A percentile compares a stretch with the other conserved stretches of the same genome.
Conservation (phyloP, 1,140 invertebrate genomes). For the Bombus haemorrhoidalis region DNA sequence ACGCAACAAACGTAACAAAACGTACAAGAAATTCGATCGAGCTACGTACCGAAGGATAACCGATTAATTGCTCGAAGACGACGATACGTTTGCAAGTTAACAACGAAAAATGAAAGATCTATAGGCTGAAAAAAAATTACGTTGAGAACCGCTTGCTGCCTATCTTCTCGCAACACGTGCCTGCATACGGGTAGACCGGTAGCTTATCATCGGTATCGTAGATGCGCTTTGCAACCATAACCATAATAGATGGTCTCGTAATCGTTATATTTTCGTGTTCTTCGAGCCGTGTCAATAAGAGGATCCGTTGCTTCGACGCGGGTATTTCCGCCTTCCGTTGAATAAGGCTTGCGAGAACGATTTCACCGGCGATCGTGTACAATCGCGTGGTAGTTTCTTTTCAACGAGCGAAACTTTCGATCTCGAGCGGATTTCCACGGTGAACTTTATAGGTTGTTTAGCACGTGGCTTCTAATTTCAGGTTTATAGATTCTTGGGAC, state of each 20-base stretch:
- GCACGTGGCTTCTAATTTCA: neutral
- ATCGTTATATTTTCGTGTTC: conserved; percentile 48
- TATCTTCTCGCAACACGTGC: conserved; percentile 44
- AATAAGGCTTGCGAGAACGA: neutral
- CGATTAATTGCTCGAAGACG: neutral
- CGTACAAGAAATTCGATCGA: no score
- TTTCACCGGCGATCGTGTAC: neutral
- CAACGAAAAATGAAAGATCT: neutral
- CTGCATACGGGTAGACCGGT: conserved; percentile 30
- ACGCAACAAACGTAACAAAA: no score
- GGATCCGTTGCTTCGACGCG: neutral
- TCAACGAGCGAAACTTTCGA: neutral
- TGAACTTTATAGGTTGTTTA: neutral
- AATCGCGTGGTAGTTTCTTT: neutral
- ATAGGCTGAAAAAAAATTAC: neutral
- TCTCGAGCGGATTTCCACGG: neutral
- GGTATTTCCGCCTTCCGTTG: conserved; percentile 10
- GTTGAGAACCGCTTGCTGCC: conserved; percentile 4
- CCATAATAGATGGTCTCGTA: neutral
- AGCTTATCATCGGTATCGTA: conserved; percentile 12
- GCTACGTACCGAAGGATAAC: neutral
- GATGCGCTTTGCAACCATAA: conserved; percentile 28
- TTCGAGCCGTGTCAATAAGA: conserved; percentile 23
- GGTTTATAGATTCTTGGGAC: neutral
- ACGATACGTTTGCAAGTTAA: neutral